phyloP scores from a whole-genome alignment of 2,113 vertebrate genomes.

The Oncorhynchus clarkii region DNA sequence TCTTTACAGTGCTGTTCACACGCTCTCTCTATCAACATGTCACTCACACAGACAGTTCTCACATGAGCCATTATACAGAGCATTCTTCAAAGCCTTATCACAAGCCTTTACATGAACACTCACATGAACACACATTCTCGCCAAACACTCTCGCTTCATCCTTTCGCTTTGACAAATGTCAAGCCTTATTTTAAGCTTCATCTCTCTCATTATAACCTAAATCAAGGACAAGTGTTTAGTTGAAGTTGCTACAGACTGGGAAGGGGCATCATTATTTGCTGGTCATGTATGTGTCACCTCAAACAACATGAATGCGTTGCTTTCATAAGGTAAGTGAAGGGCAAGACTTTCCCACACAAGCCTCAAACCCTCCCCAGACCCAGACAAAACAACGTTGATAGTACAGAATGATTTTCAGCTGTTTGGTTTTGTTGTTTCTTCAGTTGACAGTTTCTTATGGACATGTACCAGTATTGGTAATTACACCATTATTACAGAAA shows the following conservation, averaged over 20 bases:
- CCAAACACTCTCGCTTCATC: background rate
- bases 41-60: constrained; percentile 24
- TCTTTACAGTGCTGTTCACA: constrained; percentile 16
- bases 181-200: constrained; percentile 54
- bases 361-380: background rate
- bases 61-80: constrained; percentile 59
- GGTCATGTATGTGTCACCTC: constrained; percentile 38
- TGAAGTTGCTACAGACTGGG: constrained; percentile 25
- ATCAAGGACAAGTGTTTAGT: constrained; percentile 19
- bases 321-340: constrained; percentile 64
- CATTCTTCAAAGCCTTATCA: constrained; percentile 67
- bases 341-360: constrained; percentile 39
- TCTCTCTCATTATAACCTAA: constrained; percentile 21
- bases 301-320: constrained; percentile 12
- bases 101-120: constrained; percentile 40
- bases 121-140: constrained; percentile 2
- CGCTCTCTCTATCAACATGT: constrained; percentile 15
- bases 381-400: background rate
- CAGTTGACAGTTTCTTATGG: constrained; percentile 7
- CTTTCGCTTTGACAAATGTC: constrained; percentile 22
- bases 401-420: background rate
- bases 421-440: constrained; percentile 13
- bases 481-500: background rate
- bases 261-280: constrained; percentile 34
- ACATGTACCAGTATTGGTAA: background rate